phyloP scores from a whole-genome alignment of 2,888 invertebrate species.

The Alloplasta piceator region DNA sequence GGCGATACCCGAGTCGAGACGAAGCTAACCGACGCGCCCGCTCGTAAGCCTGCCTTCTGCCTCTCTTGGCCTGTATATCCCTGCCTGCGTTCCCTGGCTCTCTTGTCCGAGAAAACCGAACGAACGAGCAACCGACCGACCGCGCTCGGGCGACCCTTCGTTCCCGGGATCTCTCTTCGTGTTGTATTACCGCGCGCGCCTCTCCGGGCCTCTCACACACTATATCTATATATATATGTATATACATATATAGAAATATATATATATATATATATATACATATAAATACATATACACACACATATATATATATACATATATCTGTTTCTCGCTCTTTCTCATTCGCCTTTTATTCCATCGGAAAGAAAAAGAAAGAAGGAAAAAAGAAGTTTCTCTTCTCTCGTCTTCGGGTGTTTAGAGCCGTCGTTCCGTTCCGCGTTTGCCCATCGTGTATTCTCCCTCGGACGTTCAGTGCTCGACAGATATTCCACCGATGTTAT shows the following conservation, averaged over 20 bases:
- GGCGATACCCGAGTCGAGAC: slow-evolving; percentile 56
- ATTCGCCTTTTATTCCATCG: slow-evolving; percentile 29
- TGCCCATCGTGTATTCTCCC: slow-evolving; percentile 1
- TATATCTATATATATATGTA: too few species aligned
- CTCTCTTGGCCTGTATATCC: slow-evolving; percentile 30
- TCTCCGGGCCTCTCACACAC: slow-evolving; percentile 27
- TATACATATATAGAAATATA: too few species aligned
- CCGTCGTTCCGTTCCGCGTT: slow-evolving; percentile 6
- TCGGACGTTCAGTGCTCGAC: slow-evolving; percentile 33
- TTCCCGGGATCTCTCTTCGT: slow-evolving; percentile 62
- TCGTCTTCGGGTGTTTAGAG: slow-evolving; percentile 20
- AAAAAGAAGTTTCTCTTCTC: slow-evolving; percentile 8
- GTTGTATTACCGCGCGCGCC: slow-evolving; percentile 50
- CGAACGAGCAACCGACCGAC: slow-evolving; percentile 54
- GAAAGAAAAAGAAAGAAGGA: not conserved
- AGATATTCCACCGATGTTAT: slow-evolving; percentile 35
- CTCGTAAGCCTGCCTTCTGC: slow-evolving; percentile 49
- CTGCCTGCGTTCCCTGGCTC: slow-evolving; percentile 50
- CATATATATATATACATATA: not conserved
- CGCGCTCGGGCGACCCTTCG: slow-evolving; percentile 62
- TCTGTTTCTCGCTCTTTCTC: slow-evolving; percentile 9
- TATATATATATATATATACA: too few species aligned
- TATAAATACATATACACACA: too few species aligned
- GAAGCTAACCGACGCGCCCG: slow-evolving; percentile 60
- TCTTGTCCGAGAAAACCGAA: slow-evolving; percentile 51